A percentile compares a stretch with the other conserved stretches of the same genome.
These are phyloP conservation scores for Allygus modestus DNA, from an alignment of 2,888 invertebrate species.

Conservation along the genomic window DNA sequence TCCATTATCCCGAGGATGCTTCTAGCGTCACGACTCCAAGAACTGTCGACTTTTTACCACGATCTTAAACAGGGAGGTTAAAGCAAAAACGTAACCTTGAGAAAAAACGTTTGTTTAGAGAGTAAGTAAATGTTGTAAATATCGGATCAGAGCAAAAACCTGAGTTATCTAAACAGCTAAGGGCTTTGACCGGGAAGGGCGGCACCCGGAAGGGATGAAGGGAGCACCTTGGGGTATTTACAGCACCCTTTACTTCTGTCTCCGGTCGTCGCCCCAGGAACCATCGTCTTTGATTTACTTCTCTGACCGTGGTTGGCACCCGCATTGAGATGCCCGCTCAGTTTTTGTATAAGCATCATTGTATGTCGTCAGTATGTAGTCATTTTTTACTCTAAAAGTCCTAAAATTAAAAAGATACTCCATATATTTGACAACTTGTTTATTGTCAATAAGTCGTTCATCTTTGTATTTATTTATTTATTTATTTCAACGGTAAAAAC, in stretches of 20 bases:
- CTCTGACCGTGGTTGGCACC: neutral
- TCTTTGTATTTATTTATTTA: no score
- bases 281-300: neutral
- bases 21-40: conserved; percentile 11
- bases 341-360: neutral
- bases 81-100: conserved; percentile 45
- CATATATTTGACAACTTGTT: no score
- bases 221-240: conserved; percentile 12
- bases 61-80: conserved; percentile 27
- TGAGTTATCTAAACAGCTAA: neutral
- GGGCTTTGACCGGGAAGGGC: conserved; percentile 21
- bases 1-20: neutral
- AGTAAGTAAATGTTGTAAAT: conserved; percentile 51
- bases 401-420: neutral
- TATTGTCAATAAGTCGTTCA: no score
- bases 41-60: conserved; percentile 30
- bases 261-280: conserved; percentile 9
- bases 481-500: no score
- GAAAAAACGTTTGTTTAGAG: conserved; percentile 7
- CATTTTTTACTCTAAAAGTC: neutral
- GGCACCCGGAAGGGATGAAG: conserved; percentile 17
- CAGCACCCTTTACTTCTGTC: neutral
- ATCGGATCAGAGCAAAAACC: conserved; percentile 44
- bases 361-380: neutral
- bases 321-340: neutral